Evolutionary conservation across 2,797 vertebrate genomes (phyloP), one percentile per base, ranked within the genome.

Genomic region (Pogonophryne albipinna): DNA sequence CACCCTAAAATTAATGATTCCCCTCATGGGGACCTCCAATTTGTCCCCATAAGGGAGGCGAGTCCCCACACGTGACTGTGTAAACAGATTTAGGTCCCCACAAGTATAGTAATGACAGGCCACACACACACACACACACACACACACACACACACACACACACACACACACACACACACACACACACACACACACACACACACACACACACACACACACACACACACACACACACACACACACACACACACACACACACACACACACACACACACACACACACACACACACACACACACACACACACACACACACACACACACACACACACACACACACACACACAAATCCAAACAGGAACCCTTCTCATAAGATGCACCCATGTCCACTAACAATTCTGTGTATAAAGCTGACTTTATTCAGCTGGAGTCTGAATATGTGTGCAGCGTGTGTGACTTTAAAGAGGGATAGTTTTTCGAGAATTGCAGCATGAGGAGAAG

Each of bases 401-500:
- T 42, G 71, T 66, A 76, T 65, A 64, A 79, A 73, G 61, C 66
- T 56, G 64, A 70, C 82, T 69, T 38, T 79, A 61, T 86, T 70
- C 78, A 65, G 69, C 71, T 71, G 67, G 10, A 76, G 81, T 73
- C 50, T 79, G 76, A 70, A 60, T 79, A 65, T 79, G 74, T 58
- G 75, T 46, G 78, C 76, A 41, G 77, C 10, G 47, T 79, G 79
- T 87, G 85, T 85, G 87, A 88, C 87, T 86, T 78, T 78, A 89
- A 83, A 84, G 42, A 62, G 49, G 71, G 71, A 65, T 74, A 64
- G 66, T 78, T 57, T 87, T 27, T 71, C 62, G 72, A 88, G 89
- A 90, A 89, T 74, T 4, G 78, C 83, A 78, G 86, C 77, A 83
- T 80, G 82, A 86, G 76, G 55, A 84, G 80, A 88, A 86, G 81